Evolutionary conservation across 2,113 vertebrate genomes (phyloP).

Genomic region (Notechis scutatus): DNA sequence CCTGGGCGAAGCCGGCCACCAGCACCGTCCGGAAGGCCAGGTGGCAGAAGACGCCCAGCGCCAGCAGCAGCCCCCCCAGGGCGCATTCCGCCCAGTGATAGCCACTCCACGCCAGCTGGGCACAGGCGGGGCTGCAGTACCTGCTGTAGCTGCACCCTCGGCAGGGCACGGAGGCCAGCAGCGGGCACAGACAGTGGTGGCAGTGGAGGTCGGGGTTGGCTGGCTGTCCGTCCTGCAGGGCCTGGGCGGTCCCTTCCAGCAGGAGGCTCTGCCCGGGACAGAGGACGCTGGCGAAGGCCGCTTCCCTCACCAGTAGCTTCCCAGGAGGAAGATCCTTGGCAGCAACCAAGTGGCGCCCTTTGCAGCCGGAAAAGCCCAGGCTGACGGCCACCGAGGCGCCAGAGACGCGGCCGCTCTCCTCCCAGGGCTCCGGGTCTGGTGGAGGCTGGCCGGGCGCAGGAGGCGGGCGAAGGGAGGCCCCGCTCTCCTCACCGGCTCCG

Average conservation of each 20-base stretch:
- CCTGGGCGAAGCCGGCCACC: conserved; percentile 73
- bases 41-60: conserved; percentile 81
- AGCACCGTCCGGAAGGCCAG: conserved; percentile 82
- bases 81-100: conserved; percentile 86
- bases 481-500: conserved; percentile 31
- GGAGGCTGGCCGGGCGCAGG: neutral
- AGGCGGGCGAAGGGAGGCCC: neutral
- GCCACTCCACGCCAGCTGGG: conserved; percentile 75
- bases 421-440: conserved; percentile 33
- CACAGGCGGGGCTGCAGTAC: conserved; percentile 82
- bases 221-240: conserved; percentile 31
- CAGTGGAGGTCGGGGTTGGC: conserved; percentile 76
- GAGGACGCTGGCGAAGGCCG: conserved; percentile 85
- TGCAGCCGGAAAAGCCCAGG: conserved; percentile 67
- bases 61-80: conserved; percentile 74
- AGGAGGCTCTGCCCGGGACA: conserved; percentile 68
- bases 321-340: conserved; percentile 74
- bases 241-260: conserved; percentile 17
- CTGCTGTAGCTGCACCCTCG: conserved; percentile 79
- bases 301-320: conserved; percentile 79
- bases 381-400: conserved; percentile 65
- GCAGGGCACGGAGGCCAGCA: conserved; percentile 75
- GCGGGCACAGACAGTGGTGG: conserved; percentile 80
- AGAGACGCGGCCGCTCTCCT: conserved; percentile 53
- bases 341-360: conserved; percentile 84